These are phyloP conservation scores for Electrophaes corylata DNA, from an alignment of 2,888 invertebrate species.

Conservation along the genomic window DNA sequence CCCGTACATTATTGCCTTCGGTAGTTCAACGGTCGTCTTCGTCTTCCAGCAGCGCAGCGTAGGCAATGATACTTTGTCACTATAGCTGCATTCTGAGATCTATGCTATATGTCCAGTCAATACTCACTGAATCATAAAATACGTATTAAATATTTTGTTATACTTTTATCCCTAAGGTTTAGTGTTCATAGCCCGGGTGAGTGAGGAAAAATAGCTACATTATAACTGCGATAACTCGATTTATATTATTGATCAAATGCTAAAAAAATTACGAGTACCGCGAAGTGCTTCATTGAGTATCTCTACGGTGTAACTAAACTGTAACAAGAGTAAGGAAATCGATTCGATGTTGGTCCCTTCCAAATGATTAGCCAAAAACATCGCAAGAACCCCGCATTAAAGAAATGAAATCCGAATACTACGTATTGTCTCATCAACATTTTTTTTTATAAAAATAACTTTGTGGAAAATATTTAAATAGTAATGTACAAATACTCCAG, in stretches of 20 bases:
- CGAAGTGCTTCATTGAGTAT: constrained; percentile 51
- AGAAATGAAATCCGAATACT: constrained; percentile 66
- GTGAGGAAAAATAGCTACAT: constrained; percentile 59
- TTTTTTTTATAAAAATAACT: constrained; percentile 81
- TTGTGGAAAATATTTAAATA: constrained; percentile 73
- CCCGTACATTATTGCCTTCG: constrained; percentile 46
- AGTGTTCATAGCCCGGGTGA: constrained; percentile 77
- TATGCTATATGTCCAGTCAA: constrained; percentile 80
- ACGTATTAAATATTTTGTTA: constrained; percentile 68
- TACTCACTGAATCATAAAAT: constrained; percentile 75
- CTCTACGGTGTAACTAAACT: constrained; percentile 49
- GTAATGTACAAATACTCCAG: constrained; percentile 79
- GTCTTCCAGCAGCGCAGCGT: constrained; percentile 44
- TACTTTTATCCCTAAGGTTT: constrained; percentile 59
- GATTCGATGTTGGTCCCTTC: constrained; percentile 79
- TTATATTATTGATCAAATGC: constrained; percentile 68
- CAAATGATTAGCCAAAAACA: constrained; percentile 69
- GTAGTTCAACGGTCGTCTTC: constrained; percentile 35
- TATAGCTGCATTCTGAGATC: constrained; percentile 83
- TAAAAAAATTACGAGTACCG: constrained; percentile 54
- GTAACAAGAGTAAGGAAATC: constrained; percentile 48
- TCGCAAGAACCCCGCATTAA: constrained; percentile 57
- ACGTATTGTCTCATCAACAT: constrained; percentile 81
- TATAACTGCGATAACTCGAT: constrained; percentile 58
- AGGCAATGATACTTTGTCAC: constrained; percentile 58